Base-by-base conservation (phyloP, 92 coral and sea anemone species). In the Phenganax subtilis region DNA sequence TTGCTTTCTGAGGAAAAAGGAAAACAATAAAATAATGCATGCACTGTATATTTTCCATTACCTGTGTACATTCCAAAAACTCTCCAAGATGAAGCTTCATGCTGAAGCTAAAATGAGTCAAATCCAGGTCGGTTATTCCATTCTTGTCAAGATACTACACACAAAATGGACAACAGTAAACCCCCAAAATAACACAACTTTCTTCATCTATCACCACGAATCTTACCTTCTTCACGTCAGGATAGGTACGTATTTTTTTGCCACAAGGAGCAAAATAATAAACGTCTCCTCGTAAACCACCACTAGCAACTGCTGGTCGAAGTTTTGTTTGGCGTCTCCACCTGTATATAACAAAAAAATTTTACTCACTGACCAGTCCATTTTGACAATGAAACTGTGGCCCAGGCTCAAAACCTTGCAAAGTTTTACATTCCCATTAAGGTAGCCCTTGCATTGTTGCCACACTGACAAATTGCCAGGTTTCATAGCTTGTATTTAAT, bases 211-310 rank as follows among this genome's bases (percentile, higher is more conserved):
- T 66, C 16, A 57, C 16, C 54, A 28, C n/a, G 15, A 68, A 6
- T 6, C 60, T 63, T 85, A 94, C 98, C 92, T 97, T 86, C 54
- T 96, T 88, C 54, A 94, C 98, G 51, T 94, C 98, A 7, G 98
- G 98, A 85, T 94, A 94, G 15, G 98, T 94, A 31, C 98, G 84
- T 54, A 94, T 81, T 68, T 94, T 94, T 87, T 94, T 94, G 44
- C 98, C 97, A 86, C 98, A 94, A 2, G 98, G 97, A 59, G 94
- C 92, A 89, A 92, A 94, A 78, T 94, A 94, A 75, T 87, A 92
- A 15, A 94, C 98, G 82, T 94, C 98, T 11, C 97, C 97, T 78
- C 98, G 89, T 60, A 90, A 78, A 10, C 91, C 87, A 14, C 97
- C 98, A 72, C 90, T 82, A 16, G 92, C 88, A 31, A 86, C 94